phyloP scores from a whole-genome alignment of 1,140 invertebrate species.

The Sycophila sp. region DNA sequence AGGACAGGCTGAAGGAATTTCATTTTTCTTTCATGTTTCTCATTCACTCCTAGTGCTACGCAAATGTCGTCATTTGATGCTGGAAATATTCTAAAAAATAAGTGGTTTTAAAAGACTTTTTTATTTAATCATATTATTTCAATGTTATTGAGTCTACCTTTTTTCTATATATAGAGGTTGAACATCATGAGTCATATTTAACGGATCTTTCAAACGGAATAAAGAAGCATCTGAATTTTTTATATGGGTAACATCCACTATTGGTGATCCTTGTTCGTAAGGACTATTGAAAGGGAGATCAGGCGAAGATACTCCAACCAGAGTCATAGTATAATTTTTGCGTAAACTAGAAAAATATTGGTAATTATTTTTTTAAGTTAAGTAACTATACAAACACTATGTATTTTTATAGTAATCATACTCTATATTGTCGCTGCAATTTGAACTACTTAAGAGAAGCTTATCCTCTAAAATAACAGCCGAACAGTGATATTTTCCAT shows the following conservation, averaged over 20 bases:
- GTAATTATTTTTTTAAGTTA: neutral
- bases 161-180: slow-evolving; percentile 67
- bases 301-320: slow-evolving; percentile 73
- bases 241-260: slow-evolving; percentile 68
- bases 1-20: slow-evolving; percentile 62
- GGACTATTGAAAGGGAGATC: slow-evolving; percentile 70
- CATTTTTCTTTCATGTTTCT: slow-evolving; percentile 54
- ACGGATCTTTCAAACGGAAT: slow-evolving; percentile 69
- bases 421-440: slow-evolving; percentile 68
- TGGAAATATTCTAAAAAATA: slow-evolving; percentile 51
- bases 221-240: slow-evolving; percentile 68
- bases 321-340: slow-evolving; percentile 70
- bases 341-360: slow-evolving; percentile 63
- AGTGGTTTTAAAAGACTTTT: too few relatives aligned
- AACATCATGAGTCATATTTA: slow-evolving; percentile 70
- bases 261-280: slow-evolving; percentile 73
- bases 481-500: slow-evolving; percentile 74
- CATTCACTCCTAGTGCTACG: slow-evolving; percentile 64
- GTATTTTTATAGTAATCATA: slow-evolving; percentile 52
- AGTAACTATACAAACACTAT: too few relatives aligned
- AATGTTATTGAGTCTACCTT: slow-evolving; percentile 42
- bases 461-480: slow-evolving; percentile 72
- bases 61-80: slow-evolving; percentile 64
- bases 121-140: too few relatives aligned
- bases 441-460: slow-evolving; percentile 72